phyloP scores from a whole-genome alignment of 2,888 invertebrate species.

The Leptopilina myrica region DNA sequence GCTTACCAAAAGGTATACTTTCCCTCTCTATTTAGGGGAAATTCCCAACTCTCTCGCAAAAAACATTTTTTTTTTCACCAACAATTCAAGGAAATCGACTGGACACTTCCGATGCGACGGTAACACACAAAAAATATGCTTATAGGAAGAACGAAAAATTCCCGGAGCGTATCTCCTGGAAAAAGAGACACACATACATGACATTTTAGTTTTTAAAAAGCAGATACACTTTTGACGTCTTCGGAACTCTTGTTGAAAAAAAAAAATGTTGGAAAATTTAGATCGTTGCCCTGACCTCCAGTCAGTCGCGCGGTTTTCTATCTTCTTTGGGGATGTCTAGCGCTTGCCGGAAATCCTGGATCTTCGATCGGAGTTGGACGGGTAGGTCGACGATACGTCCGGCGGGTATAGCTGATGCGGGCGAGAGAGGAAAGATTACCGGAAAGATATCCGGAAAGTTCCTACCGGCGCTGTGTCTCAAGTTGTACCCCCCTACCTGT shows the following conservation, averaged over 20 bases:
- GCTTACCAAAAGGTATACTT: background rate
- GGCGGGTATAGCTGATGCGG: slow-evolving; percentile 26
- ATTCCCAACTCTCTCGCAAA: too few species aligned
- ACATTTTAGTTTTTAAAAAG: background rate
- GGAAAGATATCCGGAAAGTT: slow-evolving; percentile 73
- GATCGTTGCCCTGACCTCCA: slow-evolving; percentile 45
- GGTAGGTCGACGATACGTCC: slow-evolving; percentile 39
- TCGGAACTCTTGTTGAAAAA: background rate
- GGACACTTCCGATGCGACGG: slow-evolving; percentile 27
- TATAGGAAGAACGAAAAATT: background rate
- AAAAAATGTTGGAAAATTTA: background rate
- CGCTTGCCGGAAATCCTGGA: slow-evolving; percentile 66
- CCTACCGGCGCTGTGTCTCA: slow-evolving; percentile 58
- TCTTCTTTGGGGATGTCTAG: slow-evolving; percentile 52
- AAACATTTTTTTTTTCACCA: background rate
- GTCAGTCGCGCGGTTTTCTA: slow-evolving; percentile 34
- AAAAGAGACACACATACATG: too few species aligned
- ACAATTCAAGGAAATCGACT: background rate
- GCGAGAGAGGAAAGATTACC: slow-evolving; percentile 68
- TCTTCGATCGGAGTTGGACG: slow-evolving; percentile 63
- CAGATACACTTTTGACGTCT: slow-evolving; percentile 41
- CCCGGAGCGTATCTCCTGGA: background rate
- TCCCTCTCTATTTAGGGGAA: too few species aligned
- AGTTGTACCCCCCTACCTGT: slow-evolving; percentile 43
- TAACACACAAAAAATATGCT: background rate